Base-by-base conservation (phyloP, 2,888 invertebrate species). In the Lomographa bimaculata region DNA sequence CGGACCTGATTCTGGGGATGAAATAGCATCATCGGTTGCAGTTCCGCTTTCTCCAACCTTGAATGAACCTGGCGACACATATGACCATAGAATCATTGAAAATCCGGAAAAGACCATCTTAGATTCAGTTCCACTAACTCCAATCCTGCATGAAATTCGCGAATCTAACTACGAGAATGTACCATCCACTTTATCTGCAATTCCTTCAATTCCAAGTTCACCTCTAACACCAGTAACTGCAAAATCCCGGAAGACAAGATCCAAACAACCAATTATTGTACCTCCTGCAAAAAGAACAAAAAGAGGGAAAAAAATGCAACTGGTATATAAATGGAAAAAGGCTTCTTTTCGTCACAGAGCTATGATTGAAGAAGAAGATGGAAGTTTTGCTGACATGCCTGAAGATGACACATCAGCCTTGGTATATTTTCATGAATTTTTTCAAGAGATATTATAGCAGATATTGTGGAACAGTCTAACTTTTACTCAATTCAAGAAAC, bases 381-480 rank as follows among this genome's bases (percentile, higher is more conserved):
- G 5, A 27, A 21, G 16, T 6, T 33, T 10, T n/a, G 6, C 24
- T 10, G 32, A 33, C 10, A n/a, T 33, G 4, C 27, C 26, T 20
- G 35, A 27, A 27, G 14, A 16, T 14, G 14, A 36, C 5, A 8
- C 27, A 14, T 36, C 36, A 7, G 16, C 36, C n/a, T 16, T 28
- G 28, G n/a, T 23, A 2, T 40, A 34, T n/a, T 34, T 40, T 7
- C 18, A 24, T n/a, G 10, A 2, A 7, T 40, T 29, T 25, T 34
- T 28, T 10, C 21, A 14, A 1, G 5, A 6, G 34, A 40, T 7
- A 7, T 40, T 2, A 27, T 18, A n/a, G 5, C 7, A 7, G 39
- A 40, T 17, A 40, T 33, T 27, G 28, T 28, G 1, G 18, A 40
- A 5, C 39, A 39, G 12, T 7, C 39, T 27, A 39, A 39, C 7